These are phyloP conservation scores for Metopia argyrocephala DNA, from an alignment of 2,888 invertebrate species.

Conservation along the genomic window DNA sequence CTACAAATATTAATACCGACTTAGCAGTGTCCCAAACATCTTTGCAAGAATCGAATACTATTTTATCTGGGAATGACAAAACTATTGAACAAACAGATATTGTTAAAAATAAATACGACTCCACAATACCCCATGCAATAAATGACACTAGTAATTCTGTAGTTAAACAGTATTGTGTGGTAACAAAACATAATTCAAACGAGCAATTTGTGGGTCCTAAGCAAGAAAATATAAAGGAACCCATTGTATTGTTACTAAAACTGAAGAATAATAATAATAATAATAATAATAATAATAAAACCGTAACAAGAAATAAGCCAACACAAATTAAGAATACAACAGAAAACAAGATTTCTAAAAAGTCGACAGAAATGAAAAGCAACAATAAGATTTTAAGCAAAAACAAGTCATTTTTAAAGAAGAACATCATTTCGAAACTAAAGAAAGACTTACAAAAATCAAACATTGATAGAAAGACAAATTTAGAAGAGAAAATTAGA, in stretches of 20 bases:
- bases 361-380: background rate
- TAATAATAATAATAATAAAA: background rate
- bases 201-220: background rate
- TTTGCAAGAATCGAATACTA: no score
- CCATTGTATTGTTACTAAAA: constrained; percentile 27
- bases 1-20: no score
- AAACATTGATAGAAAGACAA: background rate
- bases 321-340: background rate
- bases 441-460: no score
- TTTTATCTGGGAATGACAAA: background rate
- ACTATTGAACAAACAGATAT: background rate
- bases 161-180: constrained; percentile 25
- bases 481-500: background rate
- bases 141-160: background rate
- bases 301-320: background rate
- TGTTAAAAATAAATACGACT: background rate
- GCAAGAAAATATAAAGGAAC: background rate
- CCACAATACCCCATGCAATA: background rate
- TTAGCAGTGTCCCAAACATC: no score
- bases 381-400: no score
- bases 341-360: background rate
- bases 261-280: background rate
- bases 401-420: no score
- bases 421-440: no score
- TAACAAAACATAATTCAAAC: background rate